These are phyloP conservation scores for Spea hammondii DNA, from an alignment of 2,797 vertebrate genomes.

Conservation along the genomic window DNA sequence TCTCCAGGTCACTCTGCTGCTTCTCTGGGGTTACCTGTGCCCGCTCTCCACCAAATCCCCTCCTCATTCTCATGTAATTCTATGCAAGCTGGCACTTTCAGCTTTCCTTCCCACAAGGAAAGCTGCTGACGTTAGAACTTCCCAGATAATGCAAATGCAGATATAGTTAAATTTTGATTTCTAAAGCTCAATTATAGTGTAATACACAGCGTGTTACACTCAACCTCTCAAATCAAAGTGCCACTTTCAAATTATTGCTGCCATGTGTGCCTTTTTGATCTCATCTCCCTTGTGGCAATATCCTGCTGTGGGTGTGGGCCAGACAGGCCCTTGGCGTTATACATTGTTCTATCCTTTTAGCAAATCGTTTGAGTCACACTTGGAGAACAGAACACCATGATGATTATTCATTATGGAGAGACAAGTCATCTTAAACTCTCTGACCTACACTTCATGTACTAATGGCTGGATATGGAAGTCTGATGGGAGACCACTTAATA, in stretches of 20 bases:
- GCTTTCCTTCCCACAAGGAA: too few relatives aligned
- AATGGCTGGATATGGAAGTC: too few relatives aligned
- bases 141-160: too few relatives aligned
- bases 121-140: too few relatives aligned
- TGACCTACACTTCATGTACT: not conserved
- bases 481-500: too few relatives aligned
- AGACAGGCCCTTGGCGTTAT: slow-evolving; percentile 29
- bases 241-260: not conserved
- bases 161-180: too few relatives aligned
- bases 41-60: too few relatives aligned
- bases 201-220: not conserved
- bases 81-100: too few relatives aligned
- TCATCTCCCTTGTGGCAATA: slow-evolving; percentile 7
- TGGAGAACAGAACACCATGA: slow-evolving; percentile 11
- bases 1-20: too few relatives aligned
- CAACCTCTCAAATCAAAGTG: not conserved
- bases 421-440: not conserved
- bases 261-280: not conserved
- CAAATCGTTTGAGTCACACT: slow-evolving; percentile 16
- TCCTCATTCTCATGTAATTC: too few relatives aligned
- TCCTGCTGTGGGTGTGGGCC: slow-evolving; percentile 34
- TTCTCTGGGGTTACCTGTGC: too few relatives aligned
- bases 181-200: not conserved
- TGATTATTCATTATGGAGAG: not conserved
- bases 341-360: slow-evolving; percentile 6